These are phyloP conservation scores for Thalpophila matura DNA, from an alignment of 2,888 invertebrate genomes.

Conservation along the genomic window DNA sequence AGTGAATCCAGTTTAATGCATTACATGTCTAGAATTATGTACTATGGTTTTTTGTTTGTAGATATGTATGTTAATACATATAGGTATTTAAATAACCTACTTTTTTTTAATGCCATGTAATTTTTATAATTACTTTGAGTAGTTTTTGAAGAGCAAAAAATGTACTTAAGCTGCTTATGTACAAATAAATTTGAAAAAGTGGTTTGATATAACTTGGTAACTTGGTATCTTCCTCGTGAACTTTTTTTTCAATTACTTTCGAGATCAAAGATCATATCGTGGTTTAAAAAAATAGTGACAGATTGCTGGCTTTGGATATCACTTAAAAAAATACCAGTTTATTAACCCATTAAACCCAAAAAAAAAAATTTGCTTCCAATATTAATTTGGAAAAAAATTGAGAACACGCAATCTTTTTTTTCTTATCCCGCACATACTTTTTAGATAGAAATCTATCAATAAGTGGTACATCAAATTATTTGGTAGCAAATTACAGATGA, in stretches of 20 bases:
- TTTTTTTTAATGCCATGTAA: conserved; percentile 33
- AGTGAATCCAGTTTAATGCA: conserved; percentile 12
- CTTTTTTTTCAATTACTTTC: conserved; percentile 27
- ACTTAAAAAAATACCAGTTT: conserved; percentile 7
- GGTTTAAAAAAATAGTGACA: conserved; percentile 27
- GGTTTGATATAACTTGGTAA: conserved; percentile 6
- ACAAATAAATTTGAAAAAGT: conserved; percentile 25
- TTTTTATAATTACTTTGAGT: conserved; percentile 38
- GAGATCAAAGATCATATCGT: conserved; percentile 31
- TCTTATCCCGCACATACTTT: background rate
- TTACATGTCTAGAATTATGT: conserved; percentile 8
- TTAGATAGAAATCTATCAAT: background rate
- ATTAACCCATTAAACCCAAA: background rate
- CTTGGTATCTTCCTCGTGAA: background rate
- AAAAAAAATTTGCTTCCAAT: no score
- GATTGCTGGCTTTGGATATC: background rate
- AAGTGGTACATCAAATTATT: conserved; percentile 9
- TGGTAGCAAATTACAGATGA: conserved; percentile 7
- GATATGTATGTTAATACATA: conserved; percentile 2
- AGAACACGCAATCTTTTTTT: background rate
- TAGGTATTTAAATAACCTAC: conserved; percentile 5
- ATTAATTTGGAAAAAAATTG: background rate
- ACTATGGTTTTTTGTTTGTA: conserved; percentile 20
- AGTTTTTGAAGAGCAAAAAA: conserved; percentile 33
- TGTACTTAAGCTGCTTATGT: conserved; percentile 14